Evolutionary conservation across 2,797 vertebrate species (phyloP), one percentile per base, ranked within the genome.

Genomic region (Aphelocoma californica): DNA sequence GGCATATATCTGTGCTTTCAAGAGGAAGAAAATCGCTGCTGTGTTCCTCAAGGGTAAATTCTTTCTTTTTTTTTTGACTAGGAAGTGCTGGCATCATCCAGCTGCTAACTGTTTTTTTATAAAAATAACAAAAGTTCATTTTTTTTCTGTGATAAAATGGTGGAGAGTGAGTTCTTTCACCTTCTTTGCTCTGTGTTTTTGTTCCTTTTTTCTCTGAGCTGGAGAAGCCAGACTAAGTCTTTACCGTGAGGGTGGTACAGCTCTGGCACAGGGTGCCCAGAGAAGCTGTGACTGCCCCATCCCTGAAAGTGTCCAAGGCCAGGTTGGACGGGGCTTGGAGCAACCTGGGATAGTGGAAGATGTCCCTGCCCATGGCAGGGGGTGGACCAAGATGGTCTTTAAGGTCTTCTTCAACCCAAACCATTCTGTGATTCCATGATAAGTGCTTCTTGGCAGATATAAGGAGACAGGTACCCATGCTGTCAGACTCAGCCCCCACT

Each of bases 281-380:
- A 42, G 23, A 4, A 65, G 45, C 45, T 71, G 51, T 8, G 6
- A 29, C 45, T 78, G 40, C 80, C 31, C 51, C 60, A 53, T 72
- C 26, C 40, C 26, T 79, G 26, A 25, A 20, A 66, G 40, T 72
- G 45, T 14, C 0, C 31, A 24, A 53, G 21, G 21, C 45, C 53
- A 47, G 53, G 23, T 0, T 53, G 31, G 1, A 32, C 0, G 0
- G 40, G 23, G 25, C n/a, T 72, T 58, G 25, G 58, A 78, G 25
- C 5, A 1, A 4, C 7, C 58, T 78, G 51, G 26, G 11, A 4
- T 42, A 14, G 31, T 47, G 66, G n/a, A 32, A 65, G 13, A 8
- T 47, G 31, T 53, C 31, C n/a, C 38, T 78, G 51, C 45, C 50
- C 14, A 10, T 47, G 45, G 34, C 29, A 71, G 51, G 14, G 45